These are phyloP conservation scores for Chionomys nivalis DNA, from an alignment of 2,113 vertebrate genomes.

Conservation along the genomic window DNA sequence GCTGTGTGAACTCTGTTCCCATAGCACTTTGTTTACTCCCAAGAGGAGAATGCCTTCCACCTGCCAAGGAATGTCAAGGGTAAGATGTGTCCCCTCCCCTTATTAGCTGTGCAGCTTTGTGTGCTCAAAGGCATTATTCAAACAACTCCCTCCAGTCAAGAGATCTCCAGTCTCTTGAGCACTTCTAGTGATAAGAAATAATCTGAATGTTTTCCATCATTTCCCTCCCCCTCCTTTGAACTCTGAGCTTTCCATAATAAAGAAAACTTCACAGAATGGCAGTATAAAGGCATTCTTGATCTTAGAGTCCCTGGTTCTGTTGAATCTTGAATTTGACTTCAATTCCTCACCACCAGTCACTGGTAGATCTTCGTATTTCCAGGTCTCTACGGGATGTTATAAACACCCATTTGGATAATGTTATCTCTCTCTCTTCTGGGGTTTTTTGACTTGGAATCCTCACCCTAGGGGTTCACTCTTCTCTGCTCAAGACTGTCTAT, in stretches of 20 bases:
- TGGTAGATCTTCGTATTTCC: not conserved
- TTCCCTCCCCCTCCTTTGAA: not conserved
- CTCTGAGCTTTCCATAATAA: not conserved
- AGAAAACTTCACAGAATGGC: not conserved
- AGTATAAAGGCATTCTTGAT: too few relatives aligned
- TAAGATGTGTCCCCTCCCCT: not conserved
- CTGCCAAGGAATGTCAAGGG: not conserved
- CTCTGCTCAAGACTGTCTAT: too few relatives aligned
- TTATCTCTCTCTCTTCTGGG: not conserved
- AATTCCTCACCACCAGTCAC: not conserved
- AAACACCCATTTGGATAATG: not conserved
- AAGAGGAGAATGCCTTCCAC: not conserved
- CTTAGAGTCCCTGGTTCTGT: not conserved
- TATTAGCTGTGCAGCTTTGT: not conserved
- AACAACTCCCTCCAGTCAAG: not conserved
- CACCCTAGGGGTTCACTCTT: too few relatives aligned
- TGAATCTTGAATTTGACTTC: not conserved
- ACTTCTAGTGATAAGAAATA: not conserved
- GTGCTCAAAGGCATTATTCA: not conserved
- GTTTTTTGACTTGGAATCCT: not conserved
- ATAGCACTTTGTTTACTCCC: not conserved
- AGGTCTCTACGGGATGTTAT: not conserved
- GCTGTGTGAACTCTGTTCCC: not conserved
- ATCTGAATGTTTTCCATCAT: not conserved
- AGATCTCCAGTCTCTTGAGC: not conserved